A percentile compares a stretch with the other conserved stretches of the same genome.
Evolutionary conservation across 2,797 vertebrate species (phyloP).

Genomic region (Dallia pectoralis): DNA sequence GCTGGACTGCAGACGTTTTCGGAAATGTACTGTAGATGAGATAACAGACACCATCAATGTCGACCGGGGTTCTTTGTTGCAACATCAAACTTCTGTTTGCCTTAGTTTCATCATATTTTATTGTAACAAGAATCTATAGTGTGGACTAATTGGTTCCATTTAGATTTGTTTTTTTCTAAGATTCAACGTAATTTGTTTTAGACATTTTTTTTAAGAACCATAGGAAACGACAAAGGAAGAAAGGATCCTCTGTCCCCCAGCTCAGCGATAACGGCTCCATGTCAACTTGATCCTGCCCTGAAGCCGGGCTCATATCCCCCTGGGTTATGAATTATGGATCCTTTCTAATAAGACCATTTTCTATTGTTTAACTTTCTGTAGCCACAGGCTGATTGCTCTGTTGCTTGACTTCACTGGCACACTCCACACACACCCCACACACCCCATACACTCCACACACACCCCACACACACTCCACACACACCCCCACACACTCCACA

Average conservation of each 20-base stretch:
- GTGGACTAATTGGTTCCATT: background rate
- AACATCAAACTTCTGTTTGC: too few species aligned
- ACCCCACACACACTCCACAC: too few species aligned
- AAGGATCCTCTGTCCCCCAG: background rate
- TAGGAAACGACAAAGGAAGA: background rate
- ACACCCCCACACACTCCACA: too few species aligned
- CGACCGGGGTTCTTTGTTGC: too few species aligned
- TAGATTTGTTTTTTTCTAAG: background rate
- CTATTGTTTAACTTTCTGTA: conserved; percentile 58
- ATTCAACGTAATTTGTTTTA: conserved; percentile 3
- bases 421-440: too few species aligned
- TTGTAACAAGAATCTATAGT: background rate
- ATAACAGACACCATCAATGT: too few species aligned
- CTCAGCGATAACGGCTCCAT: conserved; percentile 10
- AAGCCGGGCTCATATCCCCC: conserved; percentile 33
- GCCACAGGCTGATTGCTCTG: conserved; percentile 39
- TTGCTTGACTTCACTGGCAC: conserved; percentile 24
- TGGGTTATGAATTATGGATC: conserved; percentile 68
- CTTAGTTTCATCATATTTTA: background rate
- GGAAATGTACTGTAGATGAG: conserved; percentile 21
- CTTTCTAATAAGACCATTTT: conserved; percentile 57
- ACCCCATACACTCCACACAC: too few species aligned
- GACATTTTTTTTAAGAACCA: too few species aligned
- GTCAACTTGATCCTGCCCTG: conserved; percentile 30
- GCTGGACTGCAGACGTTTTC: too few species aligned